Percentiles rank a stretch among this genome's conserved stretches.
phyloP scores from a whole-genome alignment of 2,888 invertebrate genomes.

The Erebia ligea region DNA sequence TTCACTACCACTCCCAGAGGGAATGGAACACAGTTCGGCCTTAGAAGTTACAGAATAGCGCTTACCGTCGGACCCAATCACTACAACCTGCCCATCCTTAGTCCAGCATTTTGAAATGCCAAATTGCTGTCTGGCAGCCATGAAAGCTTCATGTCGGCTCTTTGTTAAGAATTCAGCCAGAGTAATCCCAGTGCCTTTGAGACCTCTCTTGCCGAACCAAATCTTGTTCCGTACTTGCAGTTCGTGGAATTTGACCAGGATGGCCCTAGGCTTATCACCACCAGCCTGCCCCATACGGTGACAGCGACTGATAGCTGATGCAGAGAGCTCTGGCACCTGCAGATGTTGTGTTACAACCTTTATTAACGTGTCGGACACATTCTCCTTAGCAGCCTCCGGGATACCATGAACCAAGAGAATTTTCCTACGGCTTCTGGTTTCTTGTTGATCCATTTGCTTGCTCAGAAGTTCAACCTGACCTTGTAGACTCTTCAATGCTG shows the following conservation, averaged over 20 bases:
- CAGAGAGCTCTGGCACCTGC: background rate
- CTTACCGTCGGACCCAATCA: no score
- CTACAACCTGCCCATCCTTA: background rate
- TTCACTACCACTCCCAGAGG: no score
- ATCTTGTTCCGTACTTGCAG: slow-evolving; percentile 1
- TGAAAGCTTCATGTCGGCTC: background rate
- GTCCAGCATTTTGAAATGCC: no score
- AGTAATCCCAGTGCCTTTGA: slow-evolving; percentile 29
- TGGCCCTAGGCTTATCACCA: slow-evolving; percentile 13
- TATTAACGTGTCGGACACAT: background rate
- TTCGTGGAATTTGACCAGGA: slow-evolving; percentile 24
- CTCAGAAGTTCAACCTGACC: slow-evolving; percentile 10
- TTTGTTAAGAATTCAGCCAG: slow-evolving; percentile 33
- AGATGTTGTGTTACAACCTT: slow-evolving; percentile 1
- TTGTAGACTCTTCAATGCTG: slow-evolving; percentile 7
- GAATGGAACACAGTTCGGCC: no score
- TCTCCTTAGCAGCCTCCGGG: background rate
- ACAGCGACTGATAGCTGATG: background rate
- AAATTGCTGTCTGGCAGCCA: background rate
- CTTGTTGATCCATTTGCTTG: no score
- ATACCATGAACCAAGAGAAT: slow-evolving; percentile 20
- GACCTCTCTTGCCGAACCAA: slow-evolving; percentile 23
- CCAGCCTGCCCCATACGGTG: background rate
- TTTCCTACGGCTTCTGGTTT: background rate
- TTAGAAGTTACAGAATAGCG: no score